phyloP scores from a whole-genome alignment of 2,888 invertebrate species.

The Phalangium opilio region DNA sequence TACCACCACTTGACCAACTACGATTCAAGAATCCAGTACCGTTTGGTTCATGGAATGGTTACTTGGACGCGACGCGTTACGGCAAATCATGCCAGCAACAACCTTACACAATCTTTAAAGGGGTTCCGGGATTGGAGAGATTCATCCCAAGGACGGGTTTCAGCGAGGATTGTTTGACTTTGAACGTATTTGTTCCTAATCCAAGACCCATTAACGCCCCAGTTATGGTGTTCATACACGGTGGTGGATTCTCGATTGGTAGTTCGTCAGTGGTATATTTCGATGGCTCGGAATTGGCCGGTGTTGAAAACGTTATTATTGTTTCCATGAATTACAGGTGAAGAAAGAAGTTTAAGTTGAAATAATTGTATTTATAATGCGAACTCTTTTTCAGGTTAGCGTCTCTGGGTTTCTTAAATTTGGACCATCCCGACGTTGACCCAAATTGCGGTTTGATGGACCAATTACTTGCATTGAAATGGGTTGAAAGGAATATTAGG shows the following conservation, averaged over 20 bases:
- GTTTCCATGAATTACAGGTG: conserved; percentile 39
- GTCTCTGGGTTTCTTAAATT: conserved; percentile 21
- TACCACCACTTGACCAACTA: too few species aligned
- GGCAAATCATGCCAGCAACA: too few species aligned
- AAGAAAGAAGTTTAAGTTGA: too few species aligned
- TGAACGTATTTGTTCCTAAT: conserved; percentile 61
- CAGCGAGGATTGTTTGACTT: conserved; percentile 61
- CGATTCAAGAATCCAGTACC: too few species aligned
- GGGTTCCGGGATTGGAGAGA: conserved; percentile 1
- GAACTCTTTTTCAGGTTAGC: too few species aligned
- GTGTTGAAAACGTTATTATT: conserved; percentile 36
- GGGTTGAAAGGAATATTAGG: conserved; percentile 24
- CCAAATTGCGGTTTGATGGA: conserved; percentile 28
- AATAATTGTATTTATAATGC: too few species aligned
- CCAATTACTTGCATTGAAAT: conserved; percentile 25
- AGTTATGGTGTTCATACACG: conserved; percentile 47
- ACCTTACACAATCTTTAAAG: conserved; percentile 2
- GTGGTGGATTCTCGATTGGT: conserved; percentile 24
- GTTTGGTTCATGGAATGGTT: too few species aligned
- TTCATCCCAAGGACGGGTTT: neutral
- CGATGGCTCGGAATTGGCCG: conserved; percentile 37
- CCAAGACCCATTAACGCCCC: conserved; percentile 32
- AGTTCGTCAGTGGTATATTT: conserved; percentile 28
- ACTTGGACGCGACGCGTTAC: too few species aligned
- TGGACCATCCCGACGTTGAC: conserved; percentile 21